Percentiles rank a stretch among this genome's conserved stretches.
Evolutionary conservation across 2,888 invertebrate genomes (phyloP).

Genomic region (Drosophila eohydei): DNA sequence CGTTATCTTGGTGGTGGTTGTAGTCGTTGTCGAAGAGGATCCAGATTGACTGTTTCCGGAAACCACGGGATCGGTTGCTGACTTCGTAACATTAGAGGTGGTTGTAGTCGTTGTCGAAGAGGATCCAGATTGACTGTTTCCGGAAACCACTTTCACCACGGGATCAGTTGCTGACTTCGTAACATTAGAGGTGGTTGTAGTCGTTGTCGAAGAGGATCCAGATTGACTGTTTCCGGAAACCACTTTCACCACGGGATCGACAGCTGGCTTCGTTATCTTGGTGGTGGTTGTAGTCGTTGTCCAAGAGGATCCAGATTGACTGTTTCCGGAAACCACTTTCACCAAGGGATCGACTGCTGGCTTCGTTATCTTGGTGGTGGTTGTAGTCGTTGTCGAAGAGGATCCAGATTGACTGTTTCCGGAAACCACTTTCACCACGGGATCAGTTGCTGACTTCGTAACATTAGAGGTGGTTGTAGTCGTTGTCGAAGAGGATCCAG

Average conservation of each 20-base stretch:
- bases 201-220: neutral
- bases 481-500: neutral
- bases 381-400: neutral
- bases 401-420: neutral
- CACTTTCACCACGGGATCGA: neutral
- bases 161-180: neutral
- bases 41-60: neutral
- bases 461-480: slow-evolving; percentile 10
- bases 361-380: neutral
- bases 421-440: neutral
- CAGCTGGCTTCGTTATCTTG: neutral
- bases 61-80: neutral
- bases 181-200: neutral
- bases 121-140: neutral
- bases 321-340: neutral
- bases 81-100: neutral
- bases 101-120: neutral
- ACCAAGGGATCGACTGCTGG: neutral
- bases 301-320: neutral
- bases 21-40: neutral
- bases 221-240: neutral
- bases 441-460: neutral
- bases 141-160: neutral
- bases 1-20: neutral
- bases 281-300: slow-evolving; percentile 10